These are phyloP conservation scores for Ectemnius continuus DNA, from an alignment of 2,888 invertebrate species.

Conservation along the genomic window DNA sequence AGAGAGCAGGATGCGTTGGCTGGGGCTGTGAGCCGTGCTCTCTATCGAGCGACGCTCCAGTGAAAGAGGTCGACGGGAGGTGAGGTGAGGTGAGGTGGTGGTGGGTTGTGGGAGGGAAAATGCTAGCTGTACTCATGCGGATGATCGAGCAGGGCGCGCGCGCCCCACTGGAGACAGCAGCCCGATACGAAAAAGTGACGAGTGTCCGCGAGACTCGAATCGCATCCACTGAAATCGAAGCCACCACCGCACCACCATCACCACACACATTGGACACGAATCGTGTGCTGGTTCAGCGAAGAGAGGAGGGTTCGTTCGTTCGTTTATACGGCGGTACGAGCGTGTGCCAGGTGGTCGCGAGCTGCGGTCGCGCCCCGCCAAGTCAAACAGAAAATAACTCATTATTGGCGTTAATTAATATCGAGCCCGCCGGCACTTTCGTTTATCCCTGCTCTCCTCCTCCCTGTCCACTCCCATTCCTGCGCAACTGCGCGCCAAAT, in stretches of 20 bases:
- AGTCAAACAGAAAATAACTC: slow-evolving; percentile 66
- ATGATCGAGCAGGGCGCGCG: neutral
- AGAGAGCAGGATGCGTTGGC: too few species aligned
- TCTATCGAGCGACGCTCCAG: too few species aligned
- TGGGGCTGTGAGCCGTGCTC: too few species aligned
- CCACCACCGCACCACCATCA: too few species aligned
- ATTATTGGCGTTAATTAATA: slow-evolving; percentile 70
- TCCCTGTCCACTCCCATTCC: too few species aligned
- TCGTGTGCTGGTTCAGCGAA: neutral
- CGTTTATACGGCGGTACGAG: neutral
- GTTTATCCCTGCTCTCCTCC: slow-evolving; percentile 40
- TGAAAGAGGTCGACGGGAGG: too few species aligned
- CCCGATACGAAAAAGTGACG: slow-evolving; percentile 45
- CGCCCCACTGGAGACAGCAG: slow-evolving; percentile 5
- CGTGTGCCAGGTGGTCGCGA: neutral
- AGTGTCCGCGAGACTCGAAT: slow-evolving; percentile 53
- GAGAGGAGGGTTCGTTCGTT: neutral
- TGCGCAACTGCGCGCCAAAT: too few species aligned
- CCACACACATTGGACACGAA: neutral
- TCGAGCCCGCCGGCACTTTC: slow-evolving; percentile 54
- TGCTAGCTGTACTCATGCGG: neutral
- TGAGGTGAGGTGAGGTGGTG: too few species aligned
- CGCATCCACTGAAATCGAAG: slow-evolving; percentile 52
- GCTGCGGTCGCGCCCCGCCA: slow-evolving; percentile 31
- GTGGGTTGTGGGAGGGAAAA: neutral